Evolutionary conservation across 2,888 invertebrate genomes (phyloP), one percentile per base, ranked within the genome.

Genomic region (Endotricha flammealis): DNA sequence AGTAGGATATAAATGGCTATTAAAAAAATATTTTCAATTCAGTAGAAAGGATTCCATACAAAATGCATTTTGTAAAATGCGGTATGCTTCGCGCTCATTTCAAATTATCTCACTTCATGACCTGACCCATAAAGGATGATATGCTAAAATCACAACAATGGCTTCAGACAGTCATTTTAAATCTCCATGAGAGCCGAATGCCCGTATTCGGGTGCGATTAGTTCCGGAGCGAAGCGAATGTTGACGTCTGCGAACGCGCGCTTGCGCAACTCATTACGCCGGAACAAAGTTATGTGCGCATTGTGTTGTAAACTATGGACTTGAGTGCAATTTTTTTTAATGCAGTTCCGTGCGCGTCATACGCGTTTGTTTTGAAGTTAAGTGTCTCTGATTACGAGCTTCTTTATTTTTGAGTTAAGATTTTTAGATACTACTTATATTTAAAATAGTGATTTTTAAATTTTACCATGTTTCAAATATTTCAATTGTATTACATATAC

Each of bases 181-280:
- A 60, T 64, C 67, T 59, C 65, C 64, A 62, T 52, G 44, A 60
- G 61, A 61, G 60, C 57, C 57, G 50, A 55, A 52, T 57, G 61
- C 60, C 72, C 71, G 74, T 79, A 75, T 79, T 77, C 69, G 75
- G 76, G 52, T 56, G 64, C 60, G 63, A 83, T 85, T 85, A 64
- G 82, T 81, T 81, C 70, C 78, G 64, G 64, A 61, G 73, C 82
- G 73, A 70, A 53, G 65, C 77, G 67, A 83, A 85, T 56, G 70
- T 61, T 64, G 58, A 58, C 74, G 72, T 73, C 73, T 47, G 53
- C 60, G 64, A 64, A 51, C 54, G 56, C 58, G 58, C 64, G 59
- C 69, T 75, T 75, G 76, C 78, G 80, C 81, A 78, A 75, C 74
- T 81, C 80, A 79, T 82, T 82, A 80, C 64, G 50, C 74, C 72